Evolutionary conservation across 53 echinoderm and acorn worm species (phyloP).

Genomic region (Mesocentrotus franciscanus): DNA sequence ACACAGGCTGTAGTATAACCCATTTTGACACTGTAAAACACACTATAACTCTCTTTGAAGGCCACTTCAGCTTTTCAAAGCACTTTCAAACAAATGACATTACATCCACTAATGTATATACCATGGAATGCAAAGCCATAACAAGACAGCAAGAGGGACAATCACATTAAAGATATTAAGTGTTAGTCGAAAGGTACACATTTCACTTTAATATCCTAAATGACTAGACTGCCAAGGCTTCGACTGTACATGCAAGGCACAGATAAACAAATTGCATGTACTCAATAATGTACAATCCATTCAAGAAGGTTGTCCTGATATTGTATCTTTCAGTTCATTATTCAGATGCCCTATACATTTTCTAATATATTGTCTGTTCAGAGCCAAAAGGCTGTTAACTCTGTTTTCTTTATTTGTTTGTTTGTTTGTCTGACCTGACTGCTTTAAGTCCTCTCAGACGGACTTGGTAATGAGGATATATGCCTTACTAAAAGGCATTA

Average conservation of each 20-base stretch:
- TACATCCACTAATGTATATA: slow-evolving; percentile 7
- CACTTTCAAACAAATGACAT: neutral
- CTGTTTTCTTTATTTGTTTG: too few species aligned
- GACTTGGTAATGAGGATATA: too few species aligned
- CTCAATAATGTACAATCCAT: neutral
- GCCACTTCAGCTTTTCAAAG: slow-evolving; percentile 23
- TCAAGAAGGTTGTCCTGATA: neutral
- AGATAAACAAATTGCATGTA: neutral
- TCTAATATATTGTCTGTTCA: neutral
- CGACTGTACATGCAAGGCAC: slow-evolving; percentile 1
- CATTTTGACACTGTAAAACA: neutral
- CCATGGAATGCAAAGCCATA: slow-evolving; percentile 7
- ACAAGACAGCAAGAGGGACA: neutral
- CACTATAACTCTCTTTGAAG: neutral
- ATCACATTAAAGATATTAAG: neutral
- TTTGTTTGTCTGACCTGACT: too few species aligned
- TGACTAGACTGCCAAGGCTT: neutral
- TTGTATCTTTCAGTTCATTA: neutral
- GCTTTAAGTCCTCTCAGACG: too few species aligned
- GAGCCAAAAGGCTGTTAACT: too few species aligned
- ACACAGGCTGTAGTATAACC: neutral
- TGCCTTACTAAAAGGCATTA: too few species aligned
- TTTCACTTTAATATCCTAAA: neutral
- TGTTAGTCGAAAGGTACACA: neutral
- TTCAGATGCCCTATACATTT: neutral